A percentile compares a stretch with the other conserved stretches of the same genome.
Evolutionary conservation across 2,113 vertebrate genomes (phyloP).

Genomic region (Struthidea cinerea): DNA sequence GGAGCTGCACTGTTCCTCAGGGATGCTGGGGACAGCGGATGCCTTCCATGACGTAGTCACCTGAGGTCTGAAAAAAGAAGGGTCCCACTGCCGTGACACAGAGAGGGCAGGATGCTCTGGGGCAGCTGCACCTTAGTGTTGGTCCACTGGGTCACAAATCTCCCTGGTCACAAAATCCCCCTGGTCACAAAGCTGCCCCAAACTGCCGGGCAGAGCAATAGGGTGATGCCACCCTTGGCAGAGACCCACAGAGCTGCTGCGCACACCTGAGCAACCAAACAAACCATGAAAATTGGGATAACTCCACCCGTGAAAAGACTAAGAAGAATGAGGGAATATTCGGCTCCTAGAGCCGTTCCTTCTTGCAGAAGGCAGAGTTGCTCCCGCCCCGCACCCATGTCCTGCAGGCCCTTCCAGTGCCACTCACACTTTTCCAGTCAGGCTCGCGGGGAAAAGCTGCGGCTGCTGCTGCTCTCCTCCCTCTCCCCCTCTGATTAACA

Average conservation of each 20-base stretch:
- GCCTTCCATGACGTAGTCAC: rapidly evolving
- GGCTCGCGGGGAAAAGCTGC: background rate
- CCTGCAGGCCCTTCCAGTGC: background rate
- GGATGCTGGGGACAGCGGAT: background rate
- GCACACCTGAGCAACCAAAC: background rate
- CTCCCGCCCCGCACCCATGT: background rate
- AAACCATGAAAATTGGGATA: rapidly evolving
- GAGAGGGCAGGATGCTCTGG: background rate
- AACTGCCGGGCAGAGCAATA: background rate
- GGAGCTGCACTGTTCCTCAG: background rate
- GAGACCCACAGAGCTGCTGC: background rate
- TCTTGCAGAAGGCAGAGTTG: background rate
- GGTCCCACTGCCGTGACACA: rapidly evolving
- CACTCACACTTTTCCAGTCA: background rate
- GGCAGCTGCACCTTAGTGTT: background rate
- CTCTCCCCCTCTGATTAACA: conserved; percentile 21
- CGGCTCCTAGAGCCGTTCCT: rapidly evolving
- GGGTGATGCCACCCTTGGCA: background rate
- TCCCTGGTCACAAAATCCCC: background rate
- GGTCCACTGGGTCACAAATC: no score
- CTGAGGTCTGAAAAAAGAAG: background rate
- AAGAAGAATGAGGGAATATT: background rate
- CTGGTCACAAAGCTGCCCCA: background rate
- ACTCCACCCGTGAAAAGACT: background rate
- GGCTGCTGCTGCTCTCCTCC: background rate